Evolutionary conservation across 2,797 vertebrate species (phyloP).

Genomic region (Tragelaphus eurycerus): DNA sequence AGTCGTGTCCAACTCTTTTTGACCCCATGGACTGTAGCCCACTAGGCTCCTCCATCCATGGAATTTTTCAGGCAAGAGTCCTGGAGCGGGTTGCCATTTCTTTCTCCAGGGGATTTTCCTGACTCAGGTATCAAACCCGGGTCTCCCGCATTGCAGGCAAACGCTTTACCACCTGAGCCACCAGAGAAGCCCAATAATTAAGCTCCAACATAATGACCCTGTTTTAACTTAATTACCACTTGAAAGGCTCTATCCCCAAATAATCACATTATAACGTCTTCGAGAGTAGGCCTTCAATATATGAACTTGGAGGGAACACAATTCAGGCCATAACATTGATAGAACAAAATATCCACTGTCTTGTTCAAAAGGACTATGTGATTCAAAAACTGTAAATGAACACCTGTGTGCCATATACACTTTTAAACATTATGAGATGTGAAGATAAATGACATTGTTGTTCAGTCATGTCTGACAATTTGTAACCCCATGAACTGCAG

Average conservation of each 20-base stretch:
- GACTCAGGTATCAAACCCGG: neutral
- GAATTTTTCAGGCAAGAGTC: neutral
- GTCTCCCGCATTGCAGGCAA: neutral
- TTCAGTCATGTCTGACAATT: neutral
- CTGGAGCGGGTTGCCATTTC: neutral
- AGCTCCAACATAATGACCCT: neutral
- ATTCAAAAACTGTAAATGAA: neutral
- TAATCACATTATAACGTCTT: neutral
- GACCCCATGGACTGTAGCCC: accelerated
- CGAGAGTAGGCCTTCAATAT: neutral
- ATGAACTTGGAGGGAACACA: neutral
- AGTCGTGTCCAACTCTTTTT: neutral
- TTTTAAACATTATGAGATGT: neutral
- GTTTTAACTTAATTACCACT: neutral
- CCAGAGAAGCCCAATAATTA: neutral
- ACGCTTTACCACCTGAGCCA: neutral
- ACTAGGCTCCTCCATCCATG: neutral
- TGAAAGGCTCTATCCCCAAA: neutral
- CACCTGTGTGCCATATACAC: neutral
- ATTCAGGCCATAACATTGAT: neutral
- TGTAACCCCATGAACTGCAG: neutral
- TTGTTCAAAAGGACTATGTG: neutral
- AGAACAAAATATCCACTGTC: neutral
- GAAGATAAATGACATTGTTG: neutral
- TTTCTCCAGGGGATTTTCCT: neutral